Conservation (phyloP, 1,140 invertebrate species). For the Sesamia nonagrioides region DNA sequence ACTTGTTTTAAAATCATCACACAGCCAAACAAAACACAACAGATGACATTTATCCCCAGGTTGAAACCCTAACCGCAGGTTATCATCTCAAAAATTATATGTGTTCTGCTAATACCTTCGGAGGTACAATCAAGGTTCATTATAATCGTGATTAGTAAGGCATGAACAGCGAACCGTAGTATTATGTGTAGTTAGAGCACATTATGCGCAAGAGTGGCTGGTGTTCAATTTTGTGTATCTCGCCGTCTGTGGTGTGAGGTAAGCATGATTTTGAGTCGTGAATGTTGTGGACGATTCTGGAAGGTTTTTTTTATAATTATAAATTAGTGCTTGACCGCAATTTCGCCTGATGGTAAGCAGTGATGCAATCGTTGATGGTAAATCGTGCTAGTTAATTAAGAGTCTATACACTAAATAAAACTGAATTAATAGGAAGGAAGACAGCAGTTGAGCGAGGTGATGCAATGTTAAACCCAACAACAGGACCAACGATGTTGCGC, state of each 20-base stretch:
- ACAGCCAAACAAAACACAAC: background rate
- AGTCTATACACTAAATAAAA: too few species aligned
- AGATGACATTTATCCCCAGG: background rate
- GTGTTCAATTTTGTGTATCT: constrained; percentile 18
- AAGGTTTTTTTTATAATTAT: too few species aligned
- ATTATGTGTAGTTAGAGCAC: constrained; percentile 48
- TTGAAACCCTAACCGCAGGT: background rate
- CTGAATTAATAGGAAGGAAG: too few species aligned
- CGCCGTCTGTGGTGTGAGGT: background rate
- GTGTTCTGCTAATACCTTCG: constrained; percentile 49
- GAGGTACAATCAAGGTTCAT: constrained; percentile 49
- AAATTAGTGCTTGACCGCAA: too few species aligned
- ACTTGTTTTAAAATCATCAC: too few species aligned
- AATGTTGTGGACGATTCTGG: background rate
- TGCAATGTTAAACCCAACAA: too few species aligned
- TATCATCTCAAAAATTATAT: constrained; percentile 48
- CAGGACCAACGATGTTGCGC: too few species aligned
- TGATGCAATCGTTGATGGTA: too few species aligned
- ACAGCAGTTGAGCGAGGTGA: too few species aligned
- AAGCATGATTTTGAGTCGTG: background rate
- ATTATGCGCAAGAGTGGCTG: constrained; percentile 13
- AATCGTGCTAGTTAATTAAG: too few species aligned
- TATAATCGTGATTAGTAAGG: constrained; percentile 49
- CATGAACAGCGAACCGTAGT: background rate
- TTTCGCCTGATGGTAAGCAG: too few species aligned